Percentiles rank a stretch among this genome's conserved stretches.
Conservation (phyloP, 2,888 invertebrate species). For the Leptinotarsa tumamoca region DNA sequence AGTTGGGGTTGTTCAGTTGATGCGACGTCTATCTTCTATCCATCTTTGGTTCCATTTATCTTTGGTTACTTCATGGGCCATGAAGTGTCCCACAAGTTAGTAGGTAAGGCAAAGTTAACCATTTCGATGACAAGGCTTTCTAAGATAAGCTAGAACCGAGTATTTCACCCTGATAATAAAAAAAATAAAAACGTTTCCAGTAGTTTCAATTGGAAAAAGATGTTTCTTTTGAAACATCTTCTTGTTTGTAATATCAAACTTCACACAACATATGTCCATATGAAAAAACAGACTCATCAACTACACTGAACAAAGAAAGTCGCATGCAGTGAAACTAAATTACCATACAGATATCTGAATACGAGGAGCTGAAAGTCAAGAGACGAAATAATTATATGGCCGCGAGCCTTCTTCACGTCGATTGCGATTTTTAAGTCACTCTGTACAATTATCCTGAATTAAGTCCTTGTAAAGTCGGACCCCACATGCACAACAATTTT, state of each 20-base stretch:
- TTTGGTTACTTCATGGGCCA: no score
- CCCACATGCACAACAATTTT: conserved; percentile 32
- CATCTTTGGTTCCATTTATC: no score
- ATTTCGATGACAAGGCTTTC: no score
- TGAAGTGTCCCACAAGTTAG: no score
- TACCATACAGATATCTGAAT: conserved; percentile 3
- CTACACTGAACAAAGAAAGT: neutral
- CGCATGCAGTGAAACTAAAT: neutral
- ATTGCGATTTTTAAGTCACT: conserved; percentile 13
- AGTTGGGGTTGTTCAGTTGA: no score
- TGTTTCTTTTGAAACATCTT: no score
- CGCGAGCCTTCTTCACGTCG: neutral
- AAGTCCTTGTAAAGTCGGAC: conserved; percentile 23
- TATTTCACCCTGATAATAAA: no score
- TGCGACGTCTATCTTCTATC: no score
- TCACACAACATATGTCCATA: neutral
- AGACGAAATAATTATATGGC: conserved; percentile 22
- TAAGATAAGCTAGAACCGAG: no score
- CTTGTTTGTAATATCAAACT: neutral
- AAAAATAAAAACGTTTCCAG: no score
- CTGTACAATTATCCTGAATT: conserved; percentile 26
- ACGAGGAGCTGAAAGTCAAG: conserved; percentile 24
- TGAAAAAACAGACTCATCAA: neutral
- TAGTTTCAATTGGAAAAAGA: no score
- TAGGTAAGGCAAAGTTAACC: no score